A percentile compares a stretch with the other conserved stretches of the same genome.
These are phyloP conservation scores for Channa striata DNA, from an alignment of 2,797 vertebrate species.

Conservation along the genomic window DNA sequence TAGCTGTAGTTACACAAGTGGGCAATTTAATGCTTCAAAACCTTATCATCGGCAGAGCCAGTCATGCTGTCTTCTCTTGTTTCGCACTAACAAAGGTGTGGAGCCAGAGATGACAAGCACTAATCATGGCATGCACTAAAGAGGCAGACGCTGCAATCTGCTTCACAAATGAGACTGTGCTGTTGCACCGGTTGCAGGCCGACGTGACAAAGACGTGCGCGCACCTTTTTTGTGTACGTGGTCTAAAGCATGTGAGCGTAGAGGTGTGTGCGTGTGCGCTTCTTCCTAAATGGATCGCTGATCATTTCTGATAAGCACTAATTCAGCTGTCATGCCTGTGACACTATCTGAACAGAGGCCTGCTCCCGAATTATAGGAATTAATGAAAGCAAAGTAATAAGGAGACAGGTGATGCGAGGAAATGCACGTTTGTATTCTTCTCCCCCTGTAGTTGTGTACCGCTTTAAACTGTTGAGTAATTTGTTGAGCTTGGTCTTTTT, in stretches of 20 bases:
- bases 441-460: conserved; percentile 16
- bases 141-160: conserved; percentile 41
- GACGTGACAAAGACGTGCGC: conserved; percentile 26
- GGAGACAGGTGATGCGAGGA: conserved; percentile 37
- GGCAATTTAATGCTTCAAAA: conserved; percentile 42
- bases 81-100: conserved; percentile 59
- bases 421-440: conserved; percentile 56
- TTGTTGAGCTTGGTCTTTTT: conserved; percentile 10
- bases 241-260: not conserved
- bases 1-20: conserved; percentile 20
- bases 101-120: conserved; percentile 64
- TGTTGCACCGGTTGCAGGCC: conserved; percentile 41
- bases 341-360: conserved; percentile 71
- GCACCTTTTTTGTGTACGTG: conserved; percentile 27
- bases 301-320: conserved; percentile 77
- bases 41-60: conserved; percentile 49
- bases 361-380: conserved; percentile 67
- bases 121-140: conserved; percentile 41
- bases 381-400: conserved; percentile 69
- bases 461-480: conserved; percentile 39
- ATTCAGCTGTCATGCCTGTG: conserved; percentile 74
- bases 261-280: conserved; percentile 14
- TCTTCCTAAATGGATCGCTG: conserved; percentile 51
- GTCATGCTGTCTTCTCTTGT: conserved; percentile 56
- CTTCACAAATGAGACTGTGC: conserved; percentile 66